These are phyloP conservation scores for Drosophila quinaria DNA, from an alignment of 2,888 invertebrate species.

Conservation along the genomic window DNA sequence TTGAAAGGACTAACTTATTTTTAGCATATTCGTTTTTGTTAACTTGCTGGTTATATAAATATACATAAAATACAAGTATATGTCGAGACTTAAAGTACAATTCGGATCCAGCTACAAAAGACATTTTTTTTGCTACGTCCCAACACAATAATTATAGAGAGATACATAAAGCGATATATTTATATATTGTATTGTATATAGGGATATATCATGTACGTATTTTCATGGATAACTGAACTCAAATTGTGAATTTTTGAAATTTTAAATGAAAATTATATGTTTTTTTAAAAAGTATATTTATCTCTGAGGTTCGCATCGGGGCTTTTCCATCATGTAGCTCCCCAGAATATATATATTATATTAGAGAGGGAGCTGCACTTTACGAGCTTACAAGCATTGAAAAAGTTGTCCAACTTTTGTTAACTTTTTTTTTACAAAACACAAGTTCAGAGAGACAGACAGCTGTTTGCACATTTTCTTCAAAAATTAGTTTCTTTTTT, in stretches of 20 bases:
- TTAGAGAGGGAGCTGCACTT: not conserved
- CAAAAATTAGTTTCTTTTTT: constrained; percentile 6
- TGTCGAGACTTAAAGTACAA: constrained; percentile 26
- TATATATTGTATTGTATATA: constrained; percentile 19
- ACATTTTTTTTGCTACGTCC: constrained; percentile 11
- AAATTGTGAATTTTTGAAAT: constrained; percentile 22
- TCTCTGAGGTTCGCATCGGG: constrained; percentile 1
- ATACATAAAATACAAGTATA: constrained; percentile 21
- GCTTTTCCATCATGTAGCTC: constrained; percentile 7
- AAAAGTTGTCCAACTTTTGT: constrained; percentile 20
- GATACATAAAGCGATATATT: constrained; percentile 13
- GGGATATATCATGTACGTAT: constrained; percentile 32
- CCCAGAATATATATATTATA: not conserved
- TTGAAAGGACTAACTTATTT: constrained; percentile 49
- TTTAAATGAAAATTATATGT: constrained; percentile 5
- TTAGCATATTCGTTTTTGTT: constrained; percentile 21
- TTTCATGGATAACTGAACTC: constrained; percentile 36
- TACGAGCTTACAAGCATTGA: constrained; percentile 17
- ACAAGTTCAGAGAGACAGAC: constrained; percentile 17
- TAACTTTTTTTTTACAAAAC: constrained; percentile 45
- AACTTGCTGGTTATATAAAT: constrained; percentile 28
- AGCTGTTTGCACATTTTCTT: constrained; percentile 4
- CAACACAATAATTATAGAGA: constrained; percentile 27
- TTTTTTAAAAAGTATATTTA: not conserved
- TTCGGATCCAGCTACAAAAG: constrained; percentile 27